These are phyloP conservation scores for Solea solea DNA, from an alignment of 2,113 vertebrate species.

Conservation along the genomic window DNA sequence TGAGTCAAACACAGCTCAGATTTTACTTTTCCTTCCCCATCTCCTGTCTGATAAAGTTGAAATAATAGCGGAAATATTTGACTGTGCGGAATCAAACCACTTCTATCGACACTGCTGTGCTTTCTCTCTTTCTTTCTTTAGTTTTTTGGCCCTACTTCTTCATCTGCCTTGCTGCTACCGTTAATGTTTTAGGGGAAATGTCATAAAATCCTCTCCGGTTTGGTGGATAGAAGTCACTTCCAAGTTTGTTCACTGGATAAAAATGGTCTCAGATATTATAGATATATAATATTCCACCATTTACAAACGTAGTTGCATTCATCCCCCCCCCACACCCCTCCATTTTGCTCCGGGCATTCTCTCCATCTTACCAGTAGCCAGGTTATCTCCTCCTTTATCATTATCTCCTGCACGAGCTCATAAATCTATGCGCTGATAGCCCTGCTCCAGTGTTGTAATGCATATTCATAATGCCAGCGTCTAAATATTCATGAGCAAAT, in stretches of 20 bases:
- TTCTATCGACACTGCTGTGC: neutral
- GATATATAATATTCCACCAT: neutral
- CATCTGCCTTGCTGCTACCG: neutral
- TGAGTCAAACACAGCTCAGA: neutral
- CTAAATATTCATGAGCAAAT: conserved; percentile 83
- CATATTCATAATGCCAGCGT: conserved; percentile 75
- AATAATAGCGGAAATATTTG: neutral
- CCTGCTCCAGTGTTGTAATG: conserved; percentile 64
- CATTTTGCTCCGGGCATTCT: conserved; percentile 14
- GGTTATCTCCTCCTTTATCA: conserved; percentile 75
- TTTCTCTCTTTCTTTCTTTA: neutral
- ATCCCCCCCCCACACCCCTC: conserved; percentile 1
- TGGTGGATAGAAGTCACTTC: too few relatives aligned
- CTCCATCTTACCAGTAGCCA: conserved; percentile 48
- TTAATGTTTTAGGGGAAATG: neutral
- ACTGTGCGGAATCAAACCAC: neutral
- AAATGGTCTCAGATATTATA: conserved; percentile 36
- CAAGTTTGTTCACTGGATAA: neutral
- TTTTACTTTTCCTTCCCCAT: neutral
- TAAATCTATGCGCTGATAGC: conserved; percentile 75
- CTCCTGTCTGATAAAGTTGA: neutral
- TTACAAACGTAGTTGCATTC: neutral
- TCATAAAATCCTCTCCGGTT: neutral
- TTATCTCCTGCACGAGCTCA: conserved; percentile 71
- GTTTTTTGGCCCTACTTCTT: neutral